These are phyloP conservation scores for Calephelis virginiensis DNA, from an alignment of 1,140 invertebrate species.

Conservation along the genomic window DNA sequence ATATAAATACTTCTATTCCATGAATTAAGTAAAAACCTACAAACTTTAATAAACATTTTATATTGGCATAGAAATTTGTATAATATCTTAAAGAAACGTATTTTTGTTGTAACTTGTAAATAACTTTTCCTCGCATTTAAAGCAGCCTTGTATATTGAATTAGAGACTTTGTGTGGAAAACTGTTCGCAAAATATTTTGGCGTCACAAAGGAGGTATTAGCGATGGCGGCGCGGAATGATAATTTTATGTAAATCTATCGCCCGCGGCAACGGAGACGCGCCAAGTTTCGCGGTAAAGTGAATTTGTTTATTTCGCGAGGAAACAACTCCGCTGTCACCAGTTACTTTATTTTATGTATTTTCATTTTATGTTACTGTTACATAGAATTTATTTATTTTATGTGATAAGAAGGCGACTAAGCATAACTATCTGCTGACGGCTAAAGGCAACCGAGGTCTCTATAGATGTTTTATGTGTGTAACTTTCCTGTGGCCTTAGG, in stretches of 20 bases:
- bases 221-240: slow-evolving; percentile 38
- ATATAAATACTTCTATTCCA: too few relatives aligned
- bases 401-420: too few relatives aligned
- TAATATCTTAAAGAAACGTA: slow-evolving; percentile 16
- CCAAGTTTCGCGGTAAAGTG: slow-evolving; percentile 47
- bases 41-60: not conserved
- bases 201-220: slow-evolving; percentile 74
- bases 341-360: slow-evolving; percentile 1
- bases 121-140: slow-evolving; percentile 48
- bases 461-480: too few relatives aligned
- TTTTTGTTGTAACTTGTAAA: slow-evolving; percentile 28
- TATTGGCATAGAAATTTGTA: not conserved
- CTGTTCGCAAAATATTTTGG: slow-evolving; percentile 75
- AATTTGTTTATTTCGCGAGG: slow-evolving; percentile 61
- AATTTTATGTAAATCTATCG: slow-evolving; percentile 67
- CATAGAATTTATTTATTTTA: too few relatives aligned
- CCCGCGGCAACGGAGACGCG: slow-evolving; percentile 45
- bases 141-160: slow-evolving; percentile 56
- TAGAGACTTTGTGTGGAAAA: slow-evolving; percentile 74
- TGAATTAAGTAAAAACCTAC: too few relatives aligned
- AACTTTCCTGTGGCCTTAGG: too few relatives aligned
- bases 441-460: too few relatives aligned
- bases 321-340: not conserved
- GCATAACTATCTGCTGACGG: too few relatives aligned
- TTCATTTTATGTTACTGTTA: not conserved